These are phyloP conservation scores for Zaprionus bogoriensis DNA, from an alignment of 2,888 invertebrate species.

Conservation along the genomic window DNA sequence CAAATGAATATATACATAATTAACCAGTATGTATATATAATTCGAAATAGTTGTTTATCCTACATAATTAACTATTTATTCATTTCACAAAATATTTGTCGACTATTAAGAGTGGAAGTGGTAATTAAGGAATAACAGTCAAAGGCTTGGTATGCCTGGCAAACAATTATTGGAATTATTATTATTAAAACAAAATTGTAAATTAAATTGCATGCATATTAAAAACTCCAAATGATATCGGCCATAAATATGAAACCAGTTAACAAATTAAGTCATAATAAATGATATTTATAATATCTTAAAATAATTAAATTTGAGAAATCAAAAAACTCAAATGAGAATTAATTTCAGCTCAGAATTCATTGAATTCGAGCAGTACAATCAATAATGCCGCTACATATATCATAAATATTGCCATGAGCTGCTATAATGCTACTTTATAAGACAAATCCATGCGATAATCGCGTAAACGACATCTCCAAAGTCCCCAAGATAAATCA, in stretches of 20 bases:
- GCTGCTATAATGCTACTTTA: not conserved
- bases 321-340: not conserved
- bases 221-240: not conserved
- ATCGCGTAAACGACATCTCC: not conserved
- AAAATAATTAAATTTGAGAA: not conserved
- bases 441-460: not conserved
- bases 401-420: not conserved
- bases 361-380: not conserved
- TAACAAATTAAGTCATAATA: not conserved
- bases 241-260: not conserved
- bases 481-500: not conserved
- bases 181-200: too few relatives aligned
- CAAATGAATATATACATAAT: not conserved
- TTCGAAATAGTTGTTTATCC: constrained; percentile 14
- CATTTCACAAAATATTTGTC: not conserved
- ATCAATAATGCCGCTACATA: not conserved
- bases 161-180: too few relatives aligned
- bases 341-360: not conserved
- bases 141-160: too few relatives aligned
- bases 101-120: not conserved
- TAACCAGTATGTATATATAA: not conserved
- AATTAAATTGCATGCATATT: not conserved
- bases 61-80: constrained; percentile 23
- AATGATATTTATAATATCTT: not conserved
- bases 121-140: not conserved